Evolutionary conservation across 2,888 invertebrate genomes (phyloP).

Genomic region (Drosophila kokeensis): DNA sequence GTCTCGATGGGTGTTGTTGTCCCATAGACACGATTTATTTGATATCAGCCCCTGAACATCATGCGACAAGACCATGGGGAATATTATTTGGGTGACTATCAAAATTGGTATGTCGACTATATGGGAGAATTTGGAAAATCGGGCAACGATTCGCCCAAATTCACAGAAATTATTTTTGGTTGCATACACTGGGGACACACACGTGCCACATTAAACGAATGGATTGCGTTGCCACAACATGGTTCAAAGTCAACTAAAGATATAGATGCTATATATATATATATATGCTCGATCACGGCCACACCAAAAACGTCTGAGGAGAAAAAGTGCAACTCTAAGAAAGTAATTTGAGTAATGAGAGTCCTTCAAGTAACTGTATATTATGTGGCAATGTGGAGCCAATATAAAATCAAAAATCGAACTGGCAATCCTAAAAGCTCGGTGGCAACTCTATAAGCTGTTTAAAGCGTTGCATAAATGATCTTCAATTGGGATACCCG

Average conservation of each 20-base stretch:
- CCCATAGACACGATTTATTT: slow-evolving; percentile 5
- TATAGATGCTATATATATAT: background rate
- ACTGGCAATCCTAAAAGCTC: background rate
- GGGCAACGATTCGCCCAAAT: slow-evolving; percentile 15
- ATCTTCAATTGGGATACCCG: slow-evolving; percentile 10
- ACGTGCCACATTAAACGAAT: slow-evolving; percentile 58
- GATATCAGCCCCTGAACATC: slow-evolving; percentile 21
- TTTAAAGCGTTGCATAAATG: background rate
- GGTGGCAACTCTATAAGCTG: background rate
- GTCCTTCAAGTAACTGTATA: background rate
- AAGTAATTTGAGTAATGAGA: background rate
- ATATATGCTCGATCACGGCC: background rate
- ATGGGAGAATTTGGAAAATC: slow-evolving; percentile 7
- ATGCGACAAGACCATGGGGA: slow-evolving; percentile 33
- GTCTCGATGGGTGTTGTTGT: slow-evolving; percentile 6
- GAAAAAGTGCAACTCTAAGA: background rate
- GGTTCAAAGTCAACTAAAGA: slow-evolving; percentile 10
- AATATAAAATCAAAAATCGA: background rate
- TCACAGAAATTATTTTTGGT: background rate
- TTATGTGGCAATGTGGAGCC: background rate
- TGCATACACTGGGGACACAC: slow-evolving; percentile 57
- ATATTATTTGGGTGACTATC: slow-evolving; percentile 21
- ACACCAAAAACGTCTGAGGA: background rate
- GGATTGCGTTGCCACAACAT: slow-evolving; percentile 13
- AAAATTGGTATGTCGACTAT: slow-evolving; percentile 17